phyloP scores from a whole-genome alignment of 2,113 vertebrate genomes.

The Hemicordylus capensis region DNA sequence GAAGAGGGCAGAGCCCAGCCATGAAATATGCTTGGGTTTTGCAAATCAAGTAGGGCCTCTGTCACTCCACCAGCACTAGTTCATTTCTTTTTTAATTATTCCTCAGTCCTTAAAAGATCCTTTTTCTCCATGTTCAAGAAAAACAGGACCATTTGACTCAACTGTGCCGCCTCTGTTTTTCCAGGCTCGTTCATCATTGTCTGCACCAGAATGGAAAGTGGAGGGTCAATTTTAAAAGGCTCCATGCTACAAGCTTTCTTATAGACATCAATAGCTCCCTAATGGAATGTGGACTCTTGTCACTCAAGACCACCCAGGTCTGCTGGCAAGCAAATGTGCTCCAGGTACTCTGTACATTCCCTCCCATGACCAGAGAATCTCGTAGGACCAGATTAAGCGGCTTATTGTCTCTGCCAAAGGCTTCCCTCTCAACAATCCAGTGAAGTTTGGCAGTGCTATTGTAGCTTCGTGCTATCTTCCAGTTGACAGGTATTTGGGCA shows the following conservation, averaged over 20 bases:
- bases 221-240: slow-evolving; percentile 71
- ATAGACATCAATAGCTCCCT: slow-evolving; percentile 59
- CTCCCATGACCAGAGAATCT: not conserved
- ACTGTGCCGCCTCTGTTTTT: slow-evolving; percentile 60
- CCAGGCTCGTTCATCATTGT: slow-evolving; percentile 69
- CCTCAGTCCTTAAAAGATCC: slow-evolving; percentile 48
- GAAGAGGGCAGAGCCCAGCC: slow-evolving; percentile 49
- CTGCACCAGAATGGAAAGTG: slow-evolving; percentile 63
- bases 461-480: not conserved
- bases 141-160: slow-evolving; percentile 55
- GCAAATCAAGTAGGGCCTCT: slow-evolving; percentile 57
- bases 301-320: slow-evolving; percentile 57
- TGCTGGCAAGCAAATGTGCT: slow-evolving; percentile 1
- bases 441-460: not conserved
- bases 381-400: not conserved
- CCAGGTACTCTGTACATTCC: not conserved
- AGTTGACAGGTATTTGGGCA: not conserved
- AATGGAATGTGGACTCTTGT: slow-evolving; percentile 45
- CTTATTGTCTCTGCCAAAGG: not conserved
- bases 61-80: slow-evolving; percentile 40
- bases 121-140: slow-evolving; percentile 57
- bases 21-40: slow-evolving; percentile 53
- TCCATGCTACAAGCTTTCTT: slow-evolving; percentile 39
- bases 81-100: slow-evolving; percentile 64
- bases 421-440: not conserved